Base-by-base conservation (phyloP, 2,797 vertebrate genomes). In the Streptopelia turtur region DNA sequence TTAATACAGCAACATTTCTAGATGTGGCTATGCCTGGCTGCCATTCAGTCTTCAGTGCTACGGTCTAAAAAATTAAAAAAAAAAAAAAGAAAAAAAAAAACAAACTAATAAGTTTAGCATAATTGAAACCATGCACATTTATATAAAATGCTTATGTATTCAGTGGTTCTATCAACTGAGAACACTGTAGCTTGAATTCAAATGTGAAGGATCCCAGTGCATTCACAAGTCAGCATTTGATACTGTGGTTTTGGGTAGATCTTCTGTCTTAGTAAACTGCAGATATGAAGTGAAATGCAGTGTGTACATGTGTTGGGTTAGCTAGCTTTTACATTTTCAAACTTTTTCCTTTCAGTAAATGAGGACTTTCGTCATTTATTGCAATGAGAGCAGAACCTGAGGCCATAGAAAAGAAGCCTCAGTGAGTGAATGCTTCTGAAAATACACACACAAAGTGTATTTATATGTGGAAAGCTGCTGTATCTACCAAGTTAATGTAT, bases 71-170 rank as follows among this genome's bases (percentile, higher is more conserved):
- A 88, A 60, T 18, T 52, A 0, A 23, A 71, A 72, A 78, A 61
- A 23, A 1, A 49, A 57, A 57, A 65, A 43, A 59, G 17, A 1
- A 49, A 57, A 57, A 56, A 16, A 59, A 56, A 43, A 69, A 71
- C 60, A 95, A 96, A 95, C 93, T 96, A 95, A 97, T 93, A 97
- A 90, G 60, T 87, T 95, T 87, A 96, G 16, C 84, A 93, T 97
- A 96, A 98, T 97, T 97, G 95, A 97, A 98, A 97, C 94, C 96
- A 98, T 97, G 94, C 98, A 96, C 81, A 92, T 96, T 82, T 63
- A 45, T 93, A 79, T 92, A 92, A 97, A 97, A 91, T 95, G 81
- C 65, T 84, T 94, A 83, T 95, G 57, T 69, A 89, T 94, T 96
- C 93, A 95, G 88, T 92, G 95, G 89, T 61, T 95, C 30, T 93